phyloP scores from a whole-genome alignment of 2,888 invertebrate species.

The Bimastos eiseni region DNA sequence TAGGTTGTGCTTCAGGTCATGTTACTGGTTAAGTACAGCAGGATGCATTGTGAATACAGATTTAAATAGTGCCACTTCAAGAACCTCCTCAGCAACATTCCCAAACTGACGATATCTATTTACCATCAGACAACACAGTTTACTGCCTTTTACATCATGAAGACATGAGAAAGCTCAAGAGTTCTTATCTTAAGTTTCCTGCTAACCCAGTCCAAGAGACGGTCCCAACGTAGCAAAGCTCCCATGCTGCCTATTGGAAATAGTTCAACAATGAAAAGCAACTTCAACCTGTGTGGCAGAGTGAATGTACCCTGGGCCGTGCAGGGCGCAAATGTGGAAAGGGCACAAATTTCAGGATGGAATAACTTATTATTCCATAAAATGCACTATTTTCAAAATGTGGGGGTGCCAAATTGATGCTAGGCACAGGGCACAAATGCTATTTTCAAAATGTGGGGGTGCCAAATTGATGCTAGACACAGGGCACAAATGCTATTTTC shows the following conservation, averaged over 20 bases:
- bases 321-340: too few species aligned
- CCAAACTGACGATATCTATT: conserved; percentile 2
- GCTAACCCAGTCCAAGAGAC: background rate
- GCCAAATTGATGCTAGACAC: too few species aligned
- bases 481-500: too few species aligned
- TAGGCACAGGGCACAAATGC: too few species aligned
- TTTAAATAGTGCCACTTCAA: conserved; percentile 13
- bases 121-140: conserved; percentile 7
- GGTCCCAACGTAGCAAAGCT: background rate
- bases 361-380: too few species aligned
- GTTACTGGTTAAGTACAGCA: background rate
- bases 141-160: background rate
- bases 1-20: background rate
- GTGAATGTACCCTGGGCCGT: too few species aligned
- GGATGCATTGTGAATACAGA: background rate
- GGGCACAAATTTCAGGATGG: too few species aligned
- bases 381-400: too few species aligned
- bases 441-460: too few species aligned
- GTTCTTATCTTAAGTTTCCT: conserved; percentile 6
- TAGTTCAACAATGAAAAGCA: background rate
- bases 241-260: background rate
- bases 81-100: background rate
- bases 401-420: too few species aligned
- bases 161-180: background rate
- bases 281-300: conserved; percentile 7